Percentiles rank a stretch among this genome's conserved stretches.
phyloP scores from a whole-genome alignment of 1,140 invertebrate species.

The Apis florea region DNA sequence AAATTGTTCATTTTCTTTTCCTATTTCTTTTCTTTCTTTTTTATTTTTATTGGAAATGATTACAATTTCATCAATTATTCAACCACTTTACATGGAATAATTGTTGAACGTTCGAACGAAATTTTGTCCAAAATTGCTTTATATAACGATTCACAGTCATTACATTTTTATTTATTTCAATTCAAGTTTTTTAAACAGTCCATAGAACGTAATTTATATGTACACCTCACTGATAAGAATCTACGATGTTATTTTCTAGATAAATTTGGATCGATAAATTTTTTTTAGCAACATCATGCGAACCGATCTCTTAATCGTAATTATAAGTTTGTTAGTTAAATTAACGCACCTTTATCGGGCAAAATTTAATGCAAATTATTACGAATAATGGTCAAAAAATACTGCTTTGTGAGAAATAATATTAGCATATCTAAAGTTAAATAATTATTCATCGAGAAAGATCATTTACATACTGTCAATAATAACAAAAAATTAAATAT shows the following conservation, averaged over 20 bases:
- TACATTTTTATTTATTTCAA: background rate
- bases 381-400: background rate
- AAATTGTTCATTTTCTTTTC: background rate
- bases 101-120: background rate
- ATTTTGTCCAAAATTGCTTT: background rate
- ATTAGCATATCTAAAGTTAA: background rate
- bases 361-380: background rate
- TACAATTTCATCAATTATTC: background rate
- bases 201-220: conserved; percentile 3
- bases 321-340: conserved; percentile 3
- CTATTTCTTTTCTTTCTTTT: too few relatives aligned
- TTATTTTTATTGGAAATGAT: background rate
- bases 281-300: conserved; percentile 5
- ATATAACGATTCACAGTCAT: background rate
- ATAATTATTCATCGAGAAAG: background rate
- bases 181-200: conserved; percentile 1
- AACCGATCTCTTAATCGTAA: background rate
- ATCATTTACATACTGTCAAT: background rate
- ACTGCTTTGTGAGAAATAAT: too few relatives aligned
- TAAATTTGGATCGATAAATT: conserved; percentile 8
- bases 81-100: background rate
- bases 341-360: background rate
- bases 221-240: background rate
- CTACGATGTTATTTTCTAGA: background rate
- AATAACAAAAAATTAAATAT: too few relatives aligned